Evolutionary conservation across 2,797 vertebrate genomes (phyloP).

Genomic region (Crax fasciolata): DNA sequence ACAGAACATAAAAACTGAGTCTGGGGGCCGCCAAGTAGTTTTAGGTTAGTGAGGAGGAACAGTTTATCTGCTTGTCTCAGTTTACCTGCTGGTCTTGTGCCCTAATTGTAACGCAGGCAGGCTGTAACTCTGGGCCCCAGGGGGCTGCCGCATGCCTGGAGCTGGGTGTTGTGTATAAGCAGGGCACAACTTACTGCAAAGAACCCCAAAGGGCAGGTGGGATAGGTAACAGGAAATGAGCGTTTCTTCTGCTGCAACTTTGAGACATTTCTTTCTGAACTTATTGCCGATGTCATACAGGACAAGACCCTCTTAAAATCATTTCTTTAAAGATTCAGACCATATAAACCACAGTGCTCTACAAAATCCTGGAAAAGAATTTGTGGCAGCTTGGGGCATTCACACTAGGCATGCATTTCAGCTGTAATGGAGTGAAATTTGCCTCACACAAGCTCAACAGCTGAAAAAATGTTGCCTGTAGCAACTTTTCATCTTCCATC

Average conservation of each 20-base stretch:
- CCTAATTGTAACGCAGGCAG: background rate
- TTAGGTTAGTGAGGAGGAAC: background rate
- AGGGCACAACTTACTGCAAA: background rate
- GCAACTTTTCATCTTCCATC: background rate
- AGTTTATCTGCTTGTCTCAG: background rate
- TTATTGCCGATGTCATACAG: background rate
- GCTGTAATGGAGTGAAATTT: background rate
- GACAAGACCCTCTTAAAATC: background rate
- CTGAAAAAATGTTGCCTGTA: background rate
- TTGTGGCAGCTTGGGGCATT: background rate
- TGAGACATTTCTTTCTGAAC: background rate
- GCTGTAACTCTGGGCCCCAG: background rate
- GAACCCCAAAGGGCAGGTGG: background rate
- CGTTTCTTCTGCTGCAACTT: background rate
- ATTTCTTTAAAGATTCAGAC: background rate
- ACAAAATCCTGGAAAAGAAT: slow-evolving; percentile 17
- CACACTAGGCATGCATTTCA: background rate
- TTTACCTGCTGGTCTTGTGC: background rate
- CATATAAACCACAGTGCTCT: background rate
- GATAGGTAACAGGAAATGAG: background rate
- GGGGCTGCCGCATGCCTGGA: background rate
- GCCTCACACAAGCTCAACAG: background rate
- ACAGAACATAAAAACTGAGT: background rate
- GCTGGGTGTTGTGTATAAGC: background rate
- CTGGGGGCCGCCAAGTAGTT: background rate